Conservation (phyloP, 2,113 vertebrate species). For the Ammodytes dubius region DNA sequence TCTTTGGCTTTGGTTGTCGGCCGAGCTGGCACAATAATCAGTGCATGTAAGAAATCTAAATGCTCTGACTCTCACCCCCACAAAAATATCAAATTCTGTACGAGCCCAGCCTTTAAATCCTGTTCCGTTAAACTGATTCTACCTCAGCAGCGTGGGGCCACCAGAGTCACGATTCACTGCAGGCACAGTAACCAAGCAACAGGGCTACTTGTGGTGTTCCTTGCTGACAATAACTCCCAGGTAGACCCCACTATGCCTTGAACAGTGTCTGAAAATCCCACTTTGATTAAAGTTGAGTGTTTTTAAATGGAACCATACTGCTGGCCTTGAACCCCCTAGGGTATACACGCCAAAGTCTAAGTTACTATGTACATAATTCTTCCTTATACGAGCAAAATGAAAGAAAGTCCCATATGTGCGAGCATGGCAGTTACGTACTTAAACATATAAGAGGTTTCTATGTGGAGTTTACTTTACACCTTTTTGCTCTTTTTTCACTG, state of each 20-base stretch:
- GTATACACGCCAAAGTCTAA: neutral
- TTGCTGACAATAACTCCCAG: conserved; percentile 57
- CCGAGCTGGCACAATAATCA: neutral
- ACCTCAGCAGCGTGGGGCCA: conserved; percentile 54
- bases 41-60: conserved; percentile 4
- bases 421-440: neutral
- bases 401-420: neutral
- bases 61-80: neutral
- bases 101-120: conserved; percentile 35
- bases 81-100: conserved; percentile 27
- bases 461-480: neutral
- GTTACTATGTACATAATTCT: neutral
- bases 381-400: neutral
- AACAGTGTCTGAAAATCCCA: conserved; percentile 53
- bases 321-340: neutral
- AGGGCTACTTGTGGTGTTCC: conserved; percentile 28
- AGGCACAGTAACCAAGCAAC: conserved; percentile 77
- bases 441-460: neutral
- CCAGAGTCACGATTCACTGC: conserved; percentile 57
- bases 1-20: neutral
- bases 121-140: conserved; percentile 42
- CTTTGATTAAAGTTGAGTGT: conserved; percentile 70
- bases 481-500: neutral
- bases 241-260: conserved; percentile 42
- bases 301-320: conserved; percentile 53